A percentile compares a stretch with the other conserved stretches of the same genome.
Conservation (phyloP, 2,113 vertebrate genomes). For the Microcebus tavaratra region DNA sequence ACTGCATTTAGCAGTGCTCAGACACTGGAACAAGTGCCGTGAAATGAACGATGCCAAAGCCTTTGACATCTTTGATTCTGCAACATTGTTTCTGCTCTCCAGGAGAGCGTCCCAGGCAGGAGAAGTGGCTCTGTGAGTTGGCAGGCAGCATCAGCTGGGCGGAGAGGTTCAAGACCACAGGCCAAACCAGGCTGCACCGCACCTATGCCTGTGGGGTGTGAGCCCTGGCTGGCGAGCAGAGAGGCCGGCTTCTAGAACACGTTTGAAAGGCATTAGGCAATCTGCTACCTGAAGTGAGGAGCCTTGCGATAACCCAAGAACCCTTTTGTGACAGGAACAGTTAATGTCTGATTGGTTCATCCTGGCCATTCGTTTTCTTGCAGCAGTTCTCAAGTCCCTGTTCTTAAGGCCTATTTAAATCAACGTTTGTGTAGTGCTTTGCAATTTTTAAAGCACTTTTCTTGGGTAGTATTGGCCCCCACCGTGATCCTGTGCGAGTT, state of each 20-base stretch:
- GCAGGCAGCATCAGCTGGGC: background rate
- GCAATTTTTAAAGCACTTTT: background rate
- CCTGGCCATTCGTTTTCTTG: background rate
- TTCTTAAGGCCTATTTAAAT: background rate
- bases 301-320: background rate
- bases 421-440: background rate
- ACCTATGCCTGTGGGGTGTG: background rate
- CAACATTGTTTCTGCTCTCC: background rate
- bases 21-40: background rate
- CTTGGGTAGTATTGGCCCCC: background rate
- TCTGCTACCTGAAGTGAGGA: background rate
- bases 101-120: background rate
- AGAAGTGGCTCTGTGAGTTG: background rate
- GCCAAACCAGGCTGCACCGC: accelerated
- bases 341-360: background rate
- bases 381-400: background rate
- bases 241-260: background rate
- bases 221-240: background rate
- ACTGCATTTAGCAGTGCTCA: accelerated
- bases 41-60: background rate
- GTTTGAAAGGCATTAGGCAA: background rate
- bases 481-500: background rate
- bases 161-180: background rate
- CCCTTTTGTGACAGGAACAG: background rate
- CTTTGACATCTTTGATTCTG: background rate